Evolutionary conservation across 2,888 invertebrate genomes (phyloP), one percentile per base, ranked within the genome.

Genomic region (Leucophenga montana): DNA sequence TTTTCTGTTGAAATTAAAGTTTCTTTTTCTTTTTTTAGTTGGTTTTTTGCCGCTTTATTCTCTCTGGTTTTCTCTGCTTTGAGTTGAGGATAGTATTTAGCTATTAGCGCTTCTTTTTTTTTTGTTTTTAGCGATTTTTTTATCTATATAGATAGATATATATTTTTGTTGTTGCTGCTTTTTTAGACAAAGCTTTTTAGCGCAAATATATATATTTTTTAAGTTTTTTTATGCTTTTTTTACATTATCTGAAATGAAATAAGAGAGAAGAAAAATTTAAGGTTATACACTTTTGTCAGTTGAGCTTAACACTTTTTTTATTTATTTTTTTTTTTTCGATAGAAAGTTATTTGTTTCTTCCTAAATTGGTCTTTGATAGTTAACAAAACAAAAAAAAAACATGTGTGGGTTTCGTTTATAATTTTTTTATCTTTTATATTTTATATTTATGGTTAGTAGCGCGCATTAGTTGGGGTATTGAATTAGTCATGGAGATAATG

Each of bases 221-320:
- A 20, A 20, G 54, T 57, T 69, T 65, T 61, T 59, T 67, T 57
- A 27, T 27, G 27, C 31, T 65, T 64, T 14, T 69, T 61, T 83
- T 81, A 80, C 79, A 85, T 85, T 86, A 85, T 86, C 86, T 86
- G 86, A 85, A 86, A 86, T 86, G 87, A 86, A 86, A 86, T 78
- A 80, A 85, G 82, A 80, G 78, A 83, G 83, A 75, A 85, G 78
- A 85, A 74, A 84, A 72, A 79, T 77, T 80, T 82, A 84, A 83
- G 80, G 76, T 83, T 82, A 81, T 79, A 85, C n/a, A n/a, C 83
- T 74, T 73, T 72, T 75, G 71, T 69, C 57, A 57, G n/a, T 18
- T 31, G 16, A 27, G 18, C 31, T 31, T 73, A 46, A 61, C 67
- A 61, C 67, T 70, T 65, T 69, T 57, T 71, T 64, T 66, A 6